A percentile compares a stretch with the other conserved stretches of the same genome.
Evolutionary conservation across 1,140 invertebrate species (phyloP).

Genomic region (Linepithema humile): DNA sequence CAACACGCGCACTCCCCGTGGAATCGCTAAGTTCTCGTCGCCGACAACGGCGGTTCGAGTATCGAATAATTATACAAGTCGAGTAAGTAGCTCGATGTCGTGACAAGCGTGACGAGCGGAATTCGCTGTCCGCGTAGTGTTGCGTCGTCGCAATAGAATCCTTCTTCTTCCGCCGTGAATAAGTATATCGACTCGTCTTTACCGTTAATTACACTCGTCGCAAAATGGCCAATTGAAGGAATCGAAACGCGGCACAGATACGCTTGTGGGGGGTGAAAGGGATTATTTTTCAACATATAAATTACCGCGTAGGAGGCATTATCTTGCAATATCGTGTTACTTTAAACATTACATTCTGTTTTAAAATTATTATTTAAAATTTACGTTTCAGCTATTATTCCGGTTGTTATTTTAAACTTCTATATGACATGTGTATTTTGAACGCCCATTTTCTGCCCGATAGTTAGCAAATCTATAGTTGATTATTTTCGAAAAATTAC

Average conservation of each 20-base stretch:
- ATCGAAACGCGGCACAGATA: neutral
- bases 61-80: conserved; percentile 59
- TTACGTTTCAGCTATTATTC: too few relatives aligned
- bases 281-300: too few relatives aligned
- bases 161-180: neutral
- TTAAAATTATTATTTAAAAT: too few relatives aligned
- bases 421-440: neutral
- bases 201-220: neutral
- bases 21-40: conserved; percentile 55
- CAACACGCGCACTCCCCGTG: conserved; percentile 36
- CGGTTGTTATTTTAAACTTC: neutral
- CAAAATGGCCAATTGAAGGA: too few relatives aligned
- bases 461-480: neutral
- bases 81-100: conserved; percentile 30
- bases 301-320: too few relatives aligned
- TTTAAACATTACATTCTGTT: too few relatives aligned
- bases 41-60: conserved; percentile 14
- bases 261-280: too few relatives aligned
- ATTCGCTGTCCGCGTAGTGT: conserved; percentile 25
- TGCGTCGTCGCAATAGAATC: neutral
- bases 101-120: conserved; percentile 41
- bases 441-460: neutral
- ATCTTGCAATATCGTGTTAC: neutral
- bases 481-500: neutral
- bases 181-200: neutral